Conservation (phyloP, 2,888 invertebrate genomes). For the Lepidocyrtoides sp. region DNA sequence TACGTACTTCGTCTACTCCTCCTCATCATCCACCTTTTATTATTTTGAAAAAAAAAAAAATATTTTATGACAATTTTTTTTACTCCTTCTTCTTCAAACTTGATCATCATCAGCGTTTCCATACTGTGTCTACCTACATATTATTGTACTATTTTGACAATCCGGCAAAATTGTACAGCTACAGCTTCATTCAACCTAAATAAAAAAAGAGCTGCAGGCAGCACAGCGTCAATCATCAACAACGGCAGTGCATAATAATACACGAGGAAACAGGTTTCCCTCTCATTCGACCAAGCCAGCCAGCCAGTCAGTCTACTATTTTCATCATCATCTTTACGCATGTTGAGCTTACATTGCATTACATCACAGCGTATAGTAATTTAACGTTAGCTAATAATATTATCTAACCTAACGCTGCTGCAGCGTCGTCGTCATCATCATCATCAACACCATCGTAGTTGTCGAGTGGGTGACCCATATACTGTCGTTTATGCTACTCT, state of each 20-base stretch:
- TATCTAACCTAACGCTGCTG: constrained; percentile 67
- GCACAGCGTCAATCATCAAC: constrained; percentile 69
- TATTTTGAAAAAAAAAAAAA: too few relatives aligned
- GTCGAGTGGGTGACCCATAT: constrained; percentile 78
- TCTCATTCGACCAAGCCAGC: constrained; percentile 35
- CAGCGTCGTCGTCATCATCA: neutral
- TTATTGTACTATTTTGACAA: constrained; percentile 60
- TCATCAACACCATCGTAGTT: too few relatives aligned
- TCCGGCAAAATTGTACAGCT: constrained; percentile 66
- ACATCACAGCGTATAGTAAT: constrained; percentile 2
- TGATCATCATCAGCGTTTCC: neutral
- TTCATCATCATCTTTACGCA: constrained; percentile 54
- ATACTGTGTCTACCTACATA: neutral
- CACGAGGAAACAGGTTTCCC: constrained; percentile 76
- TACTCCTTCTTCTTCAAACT: constrained; percentile 18
- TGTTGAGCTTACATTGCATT: constrained; percentile 73
- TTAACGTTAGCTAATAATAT: constrained; percentile 66
- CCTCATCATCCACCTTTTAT: too few relatives aligned
- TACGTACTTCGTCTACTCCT: neutral
- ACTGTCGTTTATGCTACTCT: constrained; percentile 33
- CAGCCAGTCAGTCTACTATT: constrained; percentile 53
- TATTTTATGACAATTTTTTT: constrained; percentile 62
- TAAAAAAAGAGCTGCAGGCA: constrained; percentile 63
- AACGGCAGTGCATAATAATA: constrained; percentile 26
- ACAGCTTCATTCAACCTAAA: constrained; percentile 54